Evolutionary conservation across 2,113 vertebrate species (phyloP).

Genomic region (Pangasianodon gigas): DNA sequence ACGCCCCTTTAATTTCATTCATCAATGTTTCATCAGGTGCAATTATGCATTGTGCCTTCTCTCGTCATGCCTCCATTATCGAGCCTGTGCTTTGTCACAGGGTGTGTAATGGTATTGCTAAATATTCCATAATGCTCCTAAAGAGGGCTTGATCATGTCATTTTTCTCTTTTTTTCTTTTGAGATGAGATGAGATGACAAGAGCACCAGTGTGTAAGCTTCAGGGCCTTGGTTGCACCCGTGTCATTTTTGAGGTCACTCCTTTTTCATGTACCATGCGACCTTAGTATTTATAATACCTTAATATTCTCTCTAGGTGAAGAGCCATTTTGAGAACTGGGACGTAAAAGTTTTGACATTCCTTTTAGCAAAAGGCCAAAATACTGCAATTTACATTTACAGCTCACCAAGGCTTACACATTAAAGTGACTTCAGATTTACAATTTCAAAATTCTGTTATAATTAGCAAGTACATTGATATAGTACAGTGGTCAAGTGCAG

Average conservation of each 20-base stretch:
- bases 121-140: slow-evolving; percentile 68
- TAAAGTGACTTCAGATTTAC: not conserved
- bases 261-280: not conserved
- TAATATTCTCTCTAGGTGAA: not conserved
- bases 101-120: slow-evolving; percentile 72
- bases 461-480: not conserved
- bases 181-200: not conserved
- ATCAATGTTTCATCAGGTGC: slow-evolving; percentile 78
- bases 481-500: not conserved
- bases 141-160: not conserved
- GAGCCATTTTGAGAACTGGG: not conserved
- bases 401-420: not conserved
- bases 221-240: not conserved
- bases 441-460: not conserved
- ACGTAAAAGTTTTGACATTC: not conserved
- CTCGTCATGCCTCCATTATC: slow-evolving; percentile 70
- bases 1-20: slow-evolving; percentile 74
- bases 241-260: not conserved
- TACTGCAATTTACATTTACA: not conserved
- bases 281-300: not conserved
- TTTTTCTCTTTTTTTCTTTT: not conserved
- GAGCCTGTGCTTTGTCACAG: slow-evolving; percentile 63
- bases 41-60: slow-evolving; percentile 74
- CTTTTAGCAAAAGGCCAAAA: no score
- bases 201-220: not conserved